Evolutionary conservation across 2,797 vertebrate species (phyloP), one percentile per base, ranked within the genome.

Genomic region (Arnoldichthys spilopterus): DNA sequence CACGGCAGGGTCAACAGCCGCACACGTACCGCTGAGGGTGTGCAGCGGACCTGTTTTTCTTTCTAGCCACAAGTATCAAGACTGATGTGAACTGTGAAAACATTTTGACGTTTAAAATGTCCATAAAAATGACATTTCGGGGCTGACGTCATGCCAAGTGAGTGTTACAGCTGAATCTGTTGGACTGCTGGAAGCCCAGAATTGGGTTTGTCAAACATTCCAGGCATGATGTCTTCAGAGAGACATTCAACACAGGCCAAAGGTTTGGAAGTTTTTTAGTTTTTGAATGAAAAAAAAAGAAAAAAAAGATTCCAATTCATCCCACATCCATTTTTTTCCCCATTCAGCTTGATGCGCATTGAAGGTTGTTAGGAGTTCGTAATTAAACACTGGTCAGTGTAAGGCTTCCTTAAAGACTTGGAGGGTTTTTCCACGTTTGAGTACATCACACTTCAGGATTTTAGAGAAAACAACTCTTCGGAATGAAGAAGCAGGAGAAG

Each of bases 101-200:
- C 43, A 47, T 47, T 47, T 47, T 47, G 43, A 47, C 13, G 2
- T 47, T 47, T 47, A 47, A 47, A 47, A 47, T 47, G 43, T 47
- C 43, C 13, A 47, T 47, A 47, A 47, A 47, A 47, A 13, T 40
- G 37, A 40, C 37, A 40, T 69, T 67, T 66, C 18, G 24, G 51
- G 58, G 18, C 69, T 24, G 77, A 64, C 28, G 8, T 34, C 66
- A 20, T 49, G 59, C 64, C 28, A 32, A n/a, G 28, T 28, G 54
- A 43, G 54, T 37, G 40, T 45, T 62, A 51, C 47, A 37, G 47
- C 56, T 2, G 28, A 40, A 32, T 68, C 3, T 40, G 20, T 28
- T 6, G 28, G 56, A 30, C 30, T 53, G 63, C 63, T 56, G 30
- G 16, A 74, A 74, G 2, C 54, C 53, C 24, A 74, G 51, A 67